Evolutionary conservation across 2,888 invertebrate species (phyloP), one percentile per base, ranked within the genome.

Genomic region (Apamea epomidion): DNA sequence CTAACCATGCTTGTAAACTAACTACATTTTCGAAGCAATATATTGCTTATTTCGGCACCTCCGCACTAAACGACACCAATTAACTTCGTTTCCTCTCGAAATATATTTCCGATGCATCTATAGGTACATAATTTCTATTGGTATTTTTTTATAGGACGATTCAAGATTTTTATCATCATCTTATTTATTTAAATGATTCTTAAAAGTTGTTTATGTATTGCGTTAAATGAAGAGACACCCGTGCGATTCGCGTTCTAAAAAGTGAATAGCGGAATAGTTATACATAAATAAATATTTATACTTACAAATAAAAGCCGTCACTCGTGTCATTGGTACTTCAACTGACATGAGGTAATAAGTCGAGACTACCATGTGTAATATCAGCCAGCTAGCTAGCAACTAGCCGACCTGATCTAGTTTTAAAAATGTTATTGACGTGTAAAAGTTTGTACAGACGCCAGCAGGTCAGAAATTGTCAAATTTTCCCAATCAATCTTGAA

Each of bases 11-110:
- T 62, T 77, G 6, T 68, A 75, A 72, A 84, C 79, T 75, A 80
- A 90, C 67, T 74, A 83, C 58, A 75, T 80, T 88, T 85, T 85
- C 78, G 64, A 89, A 87, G 84, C 84, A 90, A 90, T 81, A 80
- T 82, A 81, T 82, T 90, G 83, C 82, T 90, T 84, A 81, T 80
- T 83, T 84, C 73, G 54, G 78, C 88, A 90, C 89, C 83, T 76
- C 64, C 70, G 73, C 83, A 85, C 78, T 76, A 64, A 78, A 82
- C 65, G 32, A 85, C 70, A 80, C 76, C 71, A 67, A 70, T 81
- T 62, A 64, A 71, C 48, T 68, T 74, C 60, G 32, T 74, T 74
- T 81, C 67, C 77, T 81, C 42, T 74, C 54, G 65, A 60, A 21
- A 80, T 79, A 77, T 73, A 78, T 78, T 72, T 78, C 74, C 51